Base-by-base conservation (phyloP, 2,113 vertebrate species). In the Isichthys henryi region DNA sequence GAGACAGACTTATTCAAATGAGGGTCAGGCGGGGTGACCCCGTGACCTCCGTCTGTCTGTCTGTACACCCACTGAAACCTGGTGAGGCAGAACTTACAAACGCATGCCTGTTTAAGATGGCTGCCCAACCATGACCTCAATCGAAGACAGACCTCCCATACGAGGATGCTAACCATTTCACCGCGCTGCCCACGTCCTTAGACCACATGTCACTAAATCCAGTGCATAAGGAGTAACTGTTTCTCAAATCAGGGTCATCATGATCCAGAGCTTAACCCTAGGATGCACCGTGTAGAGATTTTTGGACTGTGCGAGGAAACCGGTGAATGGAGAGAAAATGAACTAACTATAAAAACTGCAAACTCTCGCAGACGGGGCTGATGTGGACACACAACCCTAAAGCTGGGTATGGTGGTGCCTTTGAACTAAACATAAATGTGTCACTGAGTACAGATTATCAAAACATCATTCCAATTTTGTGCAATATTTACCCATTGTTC, bases 21-120 rank as follows among this genome's bases (percentile, higher is more conserved):
- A 56, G 86, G 86, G 86, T 87, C 86, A 87, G 86, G 53, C 50
- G 9, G 27, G 86, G 27, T 87, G 52, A 87, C 86, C 86, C 86
- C 8, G 2, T 52, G 17, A 46, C 15, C 52, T 58, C 7, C 17
- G 7, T 50, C 84, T 35, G 50, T 87, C n/a, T 87, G 17, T 43
- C 31, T 35, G 50, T 87, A 56, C 35, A 87, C 27, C 50, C 13
- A 21, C 50, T 53, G 50, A 49, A n/a, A 50, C 50, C 50, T 53
- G 17, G 50, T 87, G 85, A 56, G 39, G 85, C 50, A 50, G 49
- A 86, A 87, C 85, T 53, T 84, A 39, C 15, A 10, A 23, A 84
- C 45, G 21, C 39, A 39, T 11, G 45, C 21, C n/a, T 11, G 23
- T 87, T 87, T 50, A 86, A 27, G 49, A 50, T 56, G 85, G 27